Conservation (phyloP, 2,888 invertebrate species). For the Latheticus oryzae region DNA sequence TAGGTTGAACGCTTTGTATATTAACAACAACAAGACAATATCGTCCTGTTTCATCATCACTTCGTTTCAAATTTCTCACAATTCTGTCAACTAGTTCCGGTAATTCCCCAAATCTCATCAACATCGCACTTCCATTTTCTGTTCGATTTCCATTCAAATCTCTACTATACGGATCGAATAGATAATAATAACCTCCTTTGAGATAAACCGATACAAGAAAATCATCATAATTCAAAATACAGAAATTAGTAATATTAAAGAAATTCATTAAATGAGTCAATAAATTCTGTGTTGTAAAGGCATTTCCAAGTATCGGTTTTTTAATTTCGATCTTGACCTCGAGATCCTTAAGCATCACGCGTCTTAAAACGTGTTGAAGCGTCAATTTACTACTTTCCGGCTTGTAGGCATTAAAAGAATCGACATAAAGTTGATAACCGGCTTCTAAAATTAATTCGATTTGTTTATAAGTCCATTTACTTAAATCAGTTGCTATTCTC, state of each 20-base stretch:
- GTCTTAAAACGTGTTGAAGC: conserved; percentile 65
- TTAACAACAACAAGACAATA: conserved; percentile 13
- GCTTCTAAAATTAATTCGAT: conserved; percentile 70
- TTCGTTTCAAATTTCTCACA: conserved; percentile 47
- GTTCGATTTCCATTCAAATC: conserved; percentile 65
- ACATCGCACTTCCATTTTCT: conserved; percentile 48
- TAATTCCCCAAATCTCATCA: conserved; percentile 50
- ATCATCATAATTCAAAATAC: conserved; percentile 69
- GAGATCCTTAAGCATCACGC: conserved; percentile 69
- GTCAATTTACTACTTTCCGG: conserved; percentile 64
- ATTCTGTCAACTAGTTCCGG: conserved; percentile 46
- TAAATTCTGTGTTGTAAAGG: conserved; percentile 49
- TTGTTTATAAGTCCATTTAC: conserved; percentile 68
- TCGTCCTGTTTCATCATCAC: background rate
- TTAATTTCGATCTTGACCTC: conserved; percentile 58
- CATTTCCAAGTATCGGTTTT: conserved; percentile 56
- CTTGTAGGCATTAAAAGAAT: conserved; percentile 70
- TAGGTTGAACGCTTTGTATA: conserved; percentile 2
- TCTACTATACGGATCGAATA: conserved; percentile 72
- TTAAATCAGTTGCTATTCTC: conserved; percentile 66
- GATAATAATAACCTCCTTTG: conserved; percentile 68
- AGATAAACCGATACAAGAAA: conserved; percentile 70
- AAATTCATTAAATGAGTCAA: conserved; percentile 67
- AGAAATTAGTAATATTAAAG: conserved; percentile 69
- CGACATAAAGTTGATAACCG: conserved; percentile 72